Evolutionary conservation across 2,888 invertebrate species (phyloP), one percentile per base, ranked within the genome.

Genomic region (Fragum whitleyi): DNA sequence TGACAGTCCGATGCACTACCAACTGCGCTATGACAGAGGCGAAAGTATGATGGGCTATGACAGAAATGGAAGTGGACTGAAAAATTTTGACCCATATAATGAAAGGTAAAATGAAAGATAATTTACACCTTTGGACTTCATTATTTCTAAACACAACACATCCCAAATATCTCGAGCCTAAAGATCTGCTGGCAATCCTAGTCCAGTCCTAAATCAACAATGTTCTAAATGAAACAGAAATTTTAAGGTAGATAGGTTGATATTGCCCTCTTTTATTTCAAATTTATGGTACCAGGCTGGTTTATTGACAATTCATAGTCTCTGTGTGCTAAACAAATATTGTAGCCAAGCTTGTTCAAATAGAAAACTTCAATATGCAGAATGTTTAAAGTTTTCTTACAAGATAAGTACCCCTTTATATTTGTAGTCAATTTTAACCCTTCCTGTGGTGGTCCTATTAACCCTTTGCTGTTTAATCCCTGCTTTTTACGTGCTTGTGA

Each of bases 271-370:
- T 9, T 2, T 19, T 32, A 11, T 61, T 32, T 32, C 61, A 11
- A 65, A 65, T 65, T 65, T 65, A 65, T 65, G 65, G 65, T 65
- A 65, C 65, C 65, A 65, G 65, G 19, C 29, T 65, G 65, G 65
- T 65, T 65, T 65, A 65, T 65, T 65, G 65, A 65, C 65, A 65
- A 65, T 65, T 32, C 65, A 42, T 65, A 23, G 65, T 61, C 29
- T 61, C 61, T 23, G 21, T 39, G 42, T 65, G 42, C 65, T 65
- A 32, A 65, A 65, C 42, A 65, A 65, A 65, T 65, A 65, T 65
- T 65, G 42, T 65, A 65, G 21, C 26, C 26, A 14, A 16, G n/a
- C 26, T 65, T 65, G 65, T 65, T 65, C n/a, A 65, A 65, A 65
- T 26, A 65, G 14, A 42, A 65, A 65, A 65, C 65, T 65, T 65